A percentile compares a stretch with the other conserved stretches of the same genome.
phyloP scores from a whole-genome alignment of 2,888 invertebrate species.

The Rotaria socialis region DNA sequence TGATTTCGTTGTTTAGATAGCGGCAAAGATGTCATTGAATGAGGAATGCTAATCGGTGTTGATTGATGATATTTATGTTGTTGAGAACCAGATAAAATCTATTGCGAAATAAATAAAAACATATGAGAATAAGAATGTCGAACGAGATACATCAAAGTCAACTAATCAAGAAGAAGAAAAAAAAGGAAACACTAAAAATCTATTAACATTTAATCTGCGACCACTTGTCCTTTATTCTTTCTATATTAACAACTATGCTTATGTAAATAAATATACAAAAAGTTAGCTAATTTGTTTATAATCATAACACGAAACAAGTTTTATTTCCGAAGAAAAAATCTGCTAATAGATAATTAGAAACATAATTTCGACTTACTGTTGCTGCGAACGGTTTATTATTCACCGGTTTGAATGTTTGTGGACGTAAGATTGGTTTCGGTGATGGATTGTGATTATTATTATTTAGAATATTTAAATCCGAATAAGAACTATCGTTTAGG shows the following conservation, averaged over 20 bases:
- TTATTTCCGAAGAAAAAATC: neutral
- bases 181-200: neutral
- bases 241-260: neutral
- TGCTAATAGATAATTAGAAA: neutral
- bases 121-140: neutral
- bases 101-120: neutral
- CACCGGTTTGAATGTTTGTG: neutral
- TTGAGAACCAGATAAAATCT: neutral
- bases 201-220: neutral
- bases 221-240: neutral
- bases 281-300: neutral
- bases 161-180: neutral
- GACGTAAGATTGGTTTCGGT: neutral
- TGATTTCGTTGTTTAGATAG: conserved; percentile 12
- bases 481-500: conserved; percentile 6
- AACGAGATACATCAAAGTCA: neutral
- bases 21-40: neutral
- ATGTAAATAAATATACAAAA: conserved; percentile 10
- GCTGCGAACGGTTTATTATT: neutral
- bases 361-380: neutral
- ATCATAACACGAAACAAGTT: neutral
- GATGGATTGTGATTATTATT: neutral
- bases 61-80: neutral
- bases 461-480: conserved; percentile 1
- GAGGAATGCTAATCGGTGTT: neutral